These are phyloP conservation scores for Coleophora deauratella DNA, from an alignment of 2,888 invertebrate genomes.

Conservation along the genomic window DNA sequence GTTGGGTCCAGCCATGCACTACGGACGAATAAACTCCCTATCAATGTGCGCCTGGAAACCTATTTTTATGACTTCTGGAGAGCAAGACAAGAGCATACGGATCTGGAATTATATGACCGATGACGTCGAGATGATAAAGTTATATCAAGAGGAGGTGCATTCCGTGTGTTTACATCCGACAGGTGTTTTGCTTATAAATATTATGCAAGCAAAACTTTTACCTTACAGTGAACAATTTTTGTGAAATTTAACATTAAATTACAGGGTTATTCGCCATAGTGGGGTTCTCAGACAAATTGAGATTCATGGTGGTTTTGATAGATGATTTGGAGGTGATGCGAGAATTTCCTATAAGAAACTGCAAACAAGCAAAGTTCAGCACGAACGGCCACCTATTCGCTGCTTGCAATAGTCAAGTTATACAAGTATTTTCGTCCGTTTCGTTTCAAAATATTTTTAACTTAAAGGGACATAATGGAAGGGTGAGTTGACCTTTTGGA, in stretches of 20 bases:
- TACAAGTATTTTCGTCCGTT: conserved; percentile 88
- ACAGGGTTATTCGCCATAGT: conserved; percentile 88
- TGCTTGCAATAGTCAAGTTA: conserved; percentile 89
- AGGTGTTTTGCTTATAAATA: conserved; percentile 24
- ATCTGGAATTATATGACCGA: conserved; percentile 95
- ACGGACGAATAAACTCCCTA: conserved; percentile 84
- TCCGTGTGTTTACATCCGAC: conserved; percentile 83
- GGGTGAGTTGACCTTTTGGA: conserved; percentile 45
- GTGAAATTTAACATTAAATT: conserved; percentile 1
- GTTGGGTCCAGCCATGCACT: conserved; percentile 85
- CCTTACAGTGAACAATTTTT: too few relatives aligned
- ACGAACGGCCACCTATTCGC: conserved; percentile 92
- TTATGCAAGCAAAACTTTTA: too few relatives aligned
- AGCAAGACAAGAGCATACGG: conserved; percentile 86
- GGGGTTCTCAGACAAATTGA: conserved; percentile 92
- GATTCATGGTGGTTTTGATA: conserved; percentile 90
- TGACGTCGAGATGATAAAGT: conserved; percentile 83
- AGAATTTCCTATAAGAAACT: conserved; percentile 83
- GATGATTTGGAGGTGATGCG: conserved; percentile 86
- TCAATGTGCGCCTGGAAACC: conserved; percentile 93
- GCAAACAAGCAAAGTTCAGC: conserved; percentile 86
- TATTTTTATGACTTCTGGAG: conserved; percentile 87
- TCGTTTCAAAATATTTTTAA: conserved; percentile 83
- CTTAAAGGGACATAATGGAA: conserved; percentile 87
- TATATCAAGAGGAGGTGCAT: conserved; percentile 88